These are phyloP conservation scores for Alethe diademata DNA, from an alignment of 2,113 vertebrate genomes.

Conservation along the genomic window DNA sequence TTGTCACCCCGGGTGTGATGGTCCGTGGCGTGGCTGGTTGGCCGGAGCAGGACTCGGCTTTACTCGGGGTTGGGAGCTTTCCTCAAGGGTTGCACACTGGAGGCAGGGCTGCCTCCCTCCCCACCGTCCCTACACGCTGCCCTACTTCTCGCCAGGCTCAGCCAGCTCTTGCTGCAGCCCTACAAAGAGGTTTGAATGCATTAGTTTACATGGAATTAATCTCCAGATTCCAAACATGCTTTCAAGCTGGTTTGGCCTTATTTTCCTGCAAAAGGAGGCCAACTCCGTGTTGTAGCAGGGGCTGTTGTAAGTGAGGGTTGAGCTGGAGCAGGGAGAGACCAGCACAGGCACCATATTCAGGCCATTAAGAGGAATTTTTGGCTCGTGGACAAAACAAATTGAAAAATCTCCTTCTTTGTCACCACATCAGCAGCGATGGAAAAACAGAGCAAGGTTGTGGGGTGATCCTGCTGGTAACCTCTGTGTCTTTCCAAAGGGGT, in stretches of 20 bases:
- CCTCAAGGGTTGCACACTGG: neutral
- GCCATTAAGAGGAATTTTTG: constrained; percentile 36
- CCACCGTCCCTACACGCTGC: neutral
- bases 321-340: neutral
- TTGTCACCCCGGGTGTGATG: neutral
- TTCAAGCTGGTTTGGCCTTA: constrained; percentile 49
- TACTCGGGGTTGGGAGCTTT: neutral
- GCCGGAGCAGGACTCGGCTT: fast-evolving
- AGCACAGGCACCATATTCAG: constrained; percentile 17
- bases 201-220: constrained; percentile 51
- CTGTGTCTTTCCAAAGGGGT: fast-evolving
- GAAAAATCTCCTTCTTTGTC: constrained; percentile 45
- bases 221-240: constrained; percentile 62
- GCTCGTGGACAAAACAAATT: constrained; percentile 29
- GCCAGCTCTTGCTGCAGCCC: neutral
- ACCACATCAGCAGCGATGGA: neutral
- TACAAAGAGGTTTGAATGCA: constrained; percentile 7
- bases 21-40: fast-evolving
- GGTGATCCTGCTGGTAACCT: neutral
- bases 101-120: neutral
- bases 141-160: constrained; percentile 6
- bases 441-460: neutral
- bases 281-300: neutral
- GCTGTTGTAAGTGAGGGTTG: neutral
- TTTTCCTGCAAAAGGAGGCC: constrained; percentile 47